Percentiles rank a stretch among this genome's conserved stretches.
These are phyloP conservation scores for Takifugu ocellatus DNA, from an alignment of 2,797 vertebrate species.

Conservation along the genomic window DNA sequence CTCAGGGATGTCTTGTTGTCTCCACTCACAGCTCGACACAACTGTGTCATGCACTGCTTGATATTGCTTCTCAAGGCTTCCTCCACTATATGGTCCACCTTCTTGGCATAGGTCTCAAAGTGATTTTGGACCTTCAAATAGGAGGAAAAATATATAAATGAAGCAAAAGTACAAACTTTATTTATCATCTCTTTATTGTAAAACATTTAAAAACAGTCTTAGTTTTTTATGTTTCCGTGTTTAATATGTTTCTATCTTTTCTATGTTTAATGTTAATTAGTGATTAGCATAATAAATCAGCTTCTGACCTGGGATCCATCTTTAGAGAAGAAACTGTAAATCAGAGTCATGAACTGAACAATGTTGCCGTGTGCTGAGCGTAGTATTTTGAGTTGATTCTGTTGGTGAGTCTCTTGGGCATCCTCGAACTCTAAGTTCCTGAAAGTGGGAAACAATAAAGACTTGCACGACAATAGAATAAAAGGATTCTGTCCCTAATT, in stretches of 20 bases:
- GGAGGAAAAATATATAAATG: background rate
- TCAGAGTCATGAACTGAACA: conserved; percentile 69
- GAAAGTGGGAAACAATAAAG: conserved; percentile 35
- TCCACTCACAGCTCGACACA: conserved; percentile 83
- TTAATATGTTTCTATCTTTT: too few relatives aligned
- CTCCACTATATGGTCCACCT: conserved; percentile 81
- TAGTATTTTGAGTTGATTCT: conserved; percentile 66
- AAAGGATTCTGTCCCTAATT: background rate
- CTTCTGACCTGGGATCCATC: conserved; percentile 79
- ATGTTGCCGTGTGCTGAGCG: conserved; percentile 71
- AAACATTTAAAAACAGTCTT: too few relatives aligned
- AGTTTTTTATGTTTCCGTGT: too few relatives aligned
- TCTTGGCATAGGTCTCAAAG: conserved; percentile 78
- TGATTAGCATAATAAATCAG: too few relatives aligned
- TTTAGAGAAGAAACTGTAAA: conserved; percentile 76
- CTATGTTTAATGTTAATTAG: too few relatives aligned
- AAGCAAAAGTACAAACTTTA: background rate
- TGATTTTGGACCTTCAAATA: conserved; percentile 81
- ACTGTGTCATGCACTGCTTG: conserved; percentile 80
- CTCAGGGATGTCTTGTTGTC: conserved; percentile 79
- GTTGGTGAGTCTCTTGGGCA: conserved; percentile 74
- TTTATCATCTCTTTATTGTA: background rate
- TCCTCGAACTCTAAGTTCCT: conserved; percentile 82
- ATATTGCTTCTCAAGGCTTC: conserved; percentile 80
- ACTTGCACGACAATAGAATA: too few relatives aligned